Evolutionary conservation across 92 coral and sea anemone genomes (phyloP).

Genomic region (Bergia puertoricense): DNA sequence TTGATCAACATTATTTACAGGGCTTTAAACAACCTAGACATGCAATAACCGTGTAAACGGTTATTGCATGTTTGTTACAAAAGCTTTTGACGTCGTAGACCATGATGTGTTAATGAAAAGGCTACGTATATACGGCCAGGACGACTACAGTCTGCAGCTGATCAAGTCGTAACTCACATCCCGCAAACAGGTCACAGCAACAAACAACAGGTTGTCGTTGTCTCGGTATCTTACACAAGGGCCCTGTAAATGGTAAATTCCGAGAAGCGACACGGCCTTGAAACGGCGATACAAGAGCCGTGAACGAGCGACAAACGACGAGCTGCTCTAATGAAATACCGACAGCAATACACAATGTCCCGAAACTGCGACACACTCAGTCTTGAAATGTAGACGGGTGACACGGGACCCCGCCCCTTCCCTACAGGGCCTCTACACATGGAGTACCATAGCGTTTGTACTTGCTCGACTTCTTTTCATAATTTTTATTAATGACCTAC

Average conservation of each 20-base stretch:
- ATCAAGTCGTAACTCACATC: slow-evolving; percentile 23
- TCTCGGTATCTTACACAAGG: slow-evolving; percentile 30
- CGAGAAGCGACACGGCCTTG: too few relatives aligned
- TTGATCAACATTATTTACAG: slow-evolving; percentile 35
- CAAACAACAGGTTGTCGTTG: slow-evolving; percentile 10
- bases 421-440: too few relatives aligned
- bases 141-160: slow-evolving; percentile 5
- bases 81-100: slow-evolving; percentile 41
- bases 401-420: too few relatives aligned
- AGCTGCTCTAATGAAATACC: too few relatives aligned
- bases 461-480: slow-evolving; percentile 23
- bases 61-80: slow-evolving; percentile 41
- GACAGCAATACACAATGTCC: too few relatives aligned
- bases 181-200: slow-evolving; percentile 3
- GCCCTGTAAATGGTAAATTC: too few relatives aligned
- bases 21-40: not conserved
- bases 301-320: too few relatives aligned
- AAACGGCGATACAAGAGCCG: too few relatives aligned
- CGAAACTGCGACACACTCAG: too few relatives aligned
- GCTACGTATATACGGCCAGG: slow-evolving; percentile 38
- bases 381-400: too few relatives aligned
- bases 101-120: slow-evolving; percentile 7
- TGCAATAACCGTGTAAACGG: not conserved
- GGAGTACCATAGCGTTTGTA: slow-evolving; percentile 32
- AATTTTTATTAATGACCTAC: slow-evolving; percentile 36